These are phyloP conservation scores for Euwallacea similis DNA, from an alignment of 1,140 invertebrate genomes.

Conservation along the genomic window DNA sequence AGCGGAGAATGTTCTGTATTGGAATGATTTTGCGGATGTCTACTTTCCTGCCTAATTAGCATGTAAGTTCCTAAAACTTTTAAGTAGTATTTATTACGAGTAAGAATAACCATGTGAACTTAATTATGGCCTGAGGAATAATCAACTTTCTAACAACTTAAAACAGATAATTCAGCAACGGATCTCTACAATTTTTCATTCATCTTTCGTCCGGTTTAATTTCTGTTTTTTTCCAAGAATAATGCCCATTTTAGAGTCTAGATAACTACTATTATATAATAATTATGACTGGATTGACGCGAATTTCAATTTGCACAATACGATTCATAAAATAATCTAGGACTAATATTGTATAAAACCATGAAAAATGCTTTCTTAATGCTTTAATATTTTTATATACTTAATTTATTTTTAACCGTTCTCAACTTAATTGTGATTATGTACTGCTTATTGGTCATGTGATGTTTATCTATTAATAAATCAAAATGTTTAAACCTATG, in stretches of 20 bases:
- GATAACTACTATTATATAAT: neutral
- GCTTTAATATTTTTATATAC: slow-evolving; percentile 39
- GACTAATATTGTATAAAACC: neutral
- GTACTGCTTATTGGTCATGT: slow-evolving; percentile 50
- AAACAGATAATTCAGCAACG: neutral
- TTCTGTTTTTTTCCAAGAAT: slow-evolving; percentile 3
- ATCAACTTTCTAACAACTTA: too few species aligned
- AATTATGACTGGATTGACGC: too few species aligned
- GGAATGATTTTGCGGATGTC: neutral
- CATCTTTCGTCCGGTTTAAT: too few species aligned
- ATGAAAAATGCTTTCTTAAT: slow-evolving; percentile 39
- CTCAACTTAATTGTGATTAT: slow-evolving; percentile 49
- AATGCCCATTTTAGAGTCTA: neutral
- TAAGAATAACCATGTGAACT: neutral
- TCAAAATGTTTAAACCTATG: slow-evolving; percentile 14
- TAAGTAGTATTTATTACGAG: neutral
- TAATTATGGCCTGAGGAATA: neutral
- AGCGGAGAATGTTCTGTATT: too few species aligned
- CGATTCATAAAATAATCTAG: too few species aligned
- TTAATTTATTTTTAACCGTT: slow-evolving; percentile 42
- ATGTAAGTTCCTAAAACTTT: slow-evolving; percentile 48
- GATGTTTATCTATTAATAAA: slow-evolving; percentile 44
- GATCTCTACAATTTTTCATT: neutral
- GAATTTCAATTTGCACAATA: too few species aligned
- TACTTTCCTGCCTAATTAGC: slow-evolving; percentile 43